Conservation (phyloP, 2,797 vertebrate genomes). For the Eospalax fontanierii region DNA sequence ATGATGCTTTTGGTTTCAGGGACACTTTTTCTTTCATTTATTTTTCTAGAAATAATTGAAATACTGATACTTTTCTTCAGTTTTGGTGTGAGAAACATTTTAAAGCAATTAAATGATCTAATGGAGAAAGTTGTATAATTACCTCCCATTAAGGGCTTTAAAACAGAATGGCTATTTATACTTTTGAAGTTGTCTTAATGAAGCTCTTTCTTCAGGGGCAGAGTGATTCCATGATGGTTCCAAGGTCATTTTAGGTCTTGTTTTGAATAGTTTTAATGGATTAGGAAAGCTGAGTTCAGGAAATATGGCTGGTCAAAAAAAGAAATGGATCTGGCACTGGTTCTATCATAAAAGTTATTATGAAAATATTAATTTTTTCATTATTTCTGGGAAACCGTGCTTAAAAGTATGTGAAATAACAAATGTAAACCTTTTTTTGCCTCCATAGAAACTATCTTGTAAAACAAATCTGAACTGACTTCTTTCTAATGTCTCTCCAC, state of each 20-base stretch:
- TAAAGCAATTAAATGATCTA: constrained; percentile 56
- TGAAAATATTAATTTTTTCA: constrained; percentile 63
- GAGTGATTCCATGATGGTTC: constrained; percentile 48
- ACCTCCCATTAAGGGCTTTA: constrained; percentile 76
- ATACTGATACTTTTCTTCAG: constrained; percentile 33
- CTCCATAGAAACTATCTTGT: constrained; percentile 24
- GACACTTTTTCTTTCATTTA: not conserved
- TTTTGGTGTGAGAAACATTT: constrained; percentile 56
- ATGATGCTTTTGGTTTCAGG: constrained; percentile 27
- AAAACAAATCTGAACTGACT: constrained; percentile 40
- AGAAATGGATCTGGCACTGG: not conserved
- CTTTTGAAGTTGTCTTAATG: constrained; percentile 75
- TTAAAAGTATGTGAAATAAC: constrained; percentile 60
- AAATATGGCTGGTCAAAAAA: constrained; percentile 51
- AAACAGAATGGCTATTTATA: constrained; percentile 80
- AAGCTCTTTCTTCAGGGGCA: constrained; percentile 69
- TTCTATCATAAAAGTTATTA: constrained; percentile 49
- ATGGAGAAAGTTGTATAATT: constrained; percentile 73
- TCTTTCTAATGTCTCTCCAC: constrained; percentile 39
- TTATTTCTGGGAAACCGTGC: constrained; percentile 21
- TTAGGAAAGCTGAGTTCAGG: constrained; percentile 66
- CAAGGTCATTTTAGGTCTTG: constrained; percentile 69
- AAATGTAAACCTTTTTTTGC: constrained; percentile 31
- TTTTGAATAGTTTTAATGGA: constrained; percentile 72
- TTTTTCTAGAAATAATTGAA: constrained; percentile 69